Percentiles rank a stretch among this genome's conserved stretches.
These are phyloP conservation scores for Empidonax traillii DNA, from an alignment of 2,113 vertebrate genomes.

Conservation along the genomic window DNA sequence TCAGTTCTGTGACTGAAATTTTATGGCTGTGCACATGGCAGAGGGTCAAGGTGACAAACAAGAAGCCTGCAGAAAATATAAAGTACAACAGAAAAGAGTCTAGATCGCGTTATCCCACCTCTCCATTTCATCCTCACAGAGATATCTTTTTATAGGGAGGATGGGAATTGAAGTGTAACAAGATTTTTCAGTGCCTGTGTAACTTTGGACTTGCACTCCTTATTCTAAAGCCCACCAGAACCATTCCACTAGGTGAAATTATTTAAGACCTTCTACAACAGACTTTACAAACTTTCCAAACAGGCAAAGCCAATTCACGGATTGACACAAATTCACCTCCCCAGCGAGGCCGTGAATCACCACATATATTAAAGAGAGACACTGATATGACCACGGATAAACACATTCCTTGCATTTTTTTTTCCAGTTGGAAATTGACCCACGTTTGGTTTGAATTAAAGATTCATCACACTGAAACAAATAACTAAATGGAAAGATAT, in stretches of 20 bases:
- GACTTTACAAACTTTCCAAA: conserved; percentile 8
- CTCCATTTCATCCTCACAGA: neutral
- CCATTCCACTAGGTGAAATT: neutral
- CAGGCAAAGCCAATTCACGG: neutral
- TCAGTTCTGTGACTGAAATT: neutral
- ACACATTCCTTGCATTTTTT: conserved; percentile 42
- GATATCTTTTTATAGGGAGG: neutral
- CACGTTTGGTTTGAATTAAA: conserved; percentile 75
- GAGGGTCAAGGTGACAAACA: neutral
- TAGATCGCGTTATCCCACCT: neutral
- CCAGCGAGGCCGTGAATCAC: neutral
- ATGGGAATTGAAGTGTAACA: neutral
- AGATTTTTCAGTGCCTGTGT: neutral
- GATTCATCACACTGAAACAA: conserved; percentile 61
- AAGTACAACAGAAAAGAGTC: neutral
- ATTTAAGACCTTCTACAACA: neutral
- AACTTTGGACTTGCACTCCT: neutral
- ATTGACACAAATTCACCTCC: conserved; percentile 46
- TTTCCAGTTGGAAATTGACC: conserved; percentile 35
- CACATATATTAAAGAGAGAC: neutral
- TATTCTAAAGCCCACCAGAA: neutral
- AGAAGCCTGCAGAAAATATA: neutral
- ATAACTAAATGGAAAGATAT: conserved; percentile 66
- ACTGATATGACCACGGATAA: conserved; percentile 16
- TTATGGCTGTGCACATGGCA: neutral